These are phyloP conservation scores for Camponotus vicinus DNA, from an alignment of 1,140 invertebrate species.

Conservation along the genomic window DNA sequence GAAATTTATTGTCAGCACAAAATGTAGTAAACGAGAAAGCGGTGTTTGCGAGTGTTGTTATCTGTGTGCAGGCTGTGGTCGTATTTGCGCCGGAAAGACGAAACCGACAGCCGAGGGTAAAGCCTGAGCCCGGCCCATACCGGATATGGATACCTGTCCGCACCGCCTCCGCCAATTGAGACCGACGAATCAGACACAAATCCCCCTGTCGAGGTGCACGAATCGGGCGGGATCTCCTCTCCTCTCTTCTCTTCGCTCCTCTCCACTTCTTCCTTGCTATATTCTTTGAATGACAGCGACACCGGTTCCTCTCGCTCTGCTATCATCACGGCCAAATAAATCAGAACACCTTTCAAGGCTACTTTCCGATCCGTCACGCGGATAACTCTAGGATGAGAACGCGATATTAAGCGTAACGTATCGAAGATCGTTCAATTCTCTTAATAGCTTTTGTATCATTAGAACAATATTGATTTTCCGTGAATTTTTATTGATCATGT, in stretches of 20 bases:
- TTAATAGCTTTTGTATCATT: background rate
- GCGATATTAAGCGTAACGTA: background rate
- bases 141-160: slow-evolving; percentile 83
- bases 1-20: background rate
- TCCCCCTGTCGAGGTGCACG: slow-evolving; percentile 81
- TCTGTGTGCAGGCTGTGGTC: slow-evolving; percentile 36
- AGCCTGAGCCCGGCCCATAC: slow-evolving; percentile 79
- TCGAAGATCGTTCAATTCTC: background rate
- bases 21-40: background rate
- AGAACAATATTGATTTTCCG: background rate
- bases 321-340: slow-evolving; percentile 6
- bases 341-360: slow-evolving; percentile 32
- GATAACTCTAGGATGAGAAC: background rate
- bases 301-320: slow-evolving; percentile 41
- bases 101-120: slow-evolving; percentile 63
- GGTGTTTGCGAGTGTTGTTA: slow-evolving; percentile 15
- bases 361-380: slow-evolving; percentile 1
- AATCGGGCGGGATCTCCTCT: slow-evolving; percentile 80
- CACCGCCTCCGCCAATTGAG: slow-evolving; percentile 84
- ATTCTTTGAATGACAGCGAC: slow-evolving; percentile 29
- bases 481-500: background rate
- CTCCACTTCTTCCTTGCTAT: slow-evolving; percentile 48
- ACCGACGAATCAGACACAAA: slow-evolving; percentile 82
- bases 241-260: slow-evolving; percentile 56
- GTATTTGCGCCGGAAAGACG: slow-evolving; percentile 71